Percentiles rank a stretch among this genome's conserved stretches.
Evolutionary conservation across 2,797 vertebrate genomes (phyloP).

Genomic region (Hylomyscus alleni): DNA sequence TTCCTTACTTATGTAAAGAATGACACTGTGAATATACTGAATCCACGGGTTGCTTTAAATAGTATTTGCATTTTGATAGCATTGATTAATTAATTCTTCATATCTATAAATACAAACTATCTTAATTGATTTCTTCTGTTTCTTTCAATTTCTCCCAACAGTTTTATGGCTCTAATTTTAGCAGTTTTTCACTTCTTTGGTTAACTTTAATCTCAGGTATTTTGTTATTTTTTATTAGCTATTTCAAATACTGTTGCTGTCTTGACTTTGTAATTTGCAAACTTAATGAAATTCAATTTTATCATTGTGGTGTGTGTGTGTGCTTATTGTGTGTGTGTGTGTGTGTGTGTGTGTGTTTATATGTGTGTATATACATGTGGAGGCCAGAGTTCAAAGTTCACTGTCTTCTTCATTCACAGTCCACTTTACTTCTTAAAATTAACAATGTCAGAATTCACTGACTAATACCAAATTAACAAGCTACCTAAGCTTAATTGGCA

Average conservation of each 20-base stretch:
- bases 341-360: background rate
- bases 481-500: background rate
- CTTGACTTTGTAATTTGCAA: background rate
- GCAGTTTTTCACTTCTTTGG: background rate
- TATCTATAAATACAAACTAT: background rate
- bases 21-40: background rate
- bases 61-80: background rate
- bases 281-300: background rate
- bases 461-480: background rate
- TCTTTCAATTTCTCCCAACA: background rate
- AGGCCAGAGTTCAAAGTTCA: background rate
- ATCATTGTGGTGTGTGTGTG: background rate
- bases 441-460: background rate
- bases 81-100: background rate
- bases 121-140: background rate
- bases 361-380: background rate
- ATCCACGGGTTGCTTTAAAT: background rate
- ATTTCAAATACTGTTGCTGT: background rate
- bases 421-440: background rate
- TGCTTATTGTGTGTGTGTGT: background rate
- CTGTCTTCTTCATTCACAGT: background rate
- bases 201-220: background rate
- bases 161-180: background rate
- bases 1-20: background rate
- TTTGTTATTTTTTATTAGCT: background rate